Base-by-base conservation (phyloP, 1,140 invertebrate genomes). In the Zaprionus davidi region DNA sequence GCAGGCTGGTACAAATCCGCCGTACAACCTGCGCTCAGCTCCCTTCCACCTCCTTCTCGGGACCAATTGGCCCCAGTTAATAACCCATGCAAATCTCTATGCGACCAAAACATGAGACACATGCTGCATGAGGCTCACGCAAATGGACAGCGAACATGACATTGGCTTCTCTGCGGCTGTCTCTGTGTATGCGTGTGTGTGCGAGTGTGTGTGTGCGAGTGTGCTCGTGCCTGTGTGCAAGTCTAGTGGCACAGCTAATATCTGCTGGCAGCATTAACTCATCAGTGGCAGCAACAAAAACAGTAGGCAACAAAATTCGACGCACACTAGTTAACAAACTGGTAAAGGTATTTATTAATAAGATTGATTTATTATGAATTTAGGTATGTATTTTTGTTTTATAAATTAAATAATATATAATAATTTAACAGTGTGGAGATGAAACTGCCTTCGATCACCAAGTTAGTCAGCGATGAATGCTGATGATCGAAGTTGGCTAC, bases 51-150 rank as follows among this genome's bases (percentile, higher is more conserved):
- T 22, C 11, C 44, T 12, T 1, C 44, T 5, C 44, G 20, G 38
- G 5, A 15, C 24, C 76, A 78, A 77, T 73, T 71, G 66, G 60
- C 63, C 59, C 83, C 71, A 79, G 76, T 76, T 71, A 83, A 88
- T 83, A 87, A 78, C 72, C 80, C 80, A 84, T 87, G 83, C 84
- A 88, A 88, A 88, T 87, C 83, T 84, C 85, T 38, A 60, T 76
- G 68, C 84, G 58, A 71, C 80, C 71, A 65, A 68, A 74, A 87
- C 79, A 79, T 31, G 62, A 44, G 81, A 51, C 59, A 49, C 38
- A 79, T 53, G 62, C 62, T 64, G 46, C 49, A 53, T 53, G 62
- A 64, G 62, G 62, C n/a, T 64, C 51, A 66, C 46, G 22, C 55
- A 58, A 71, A 62, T 53, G 67, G 67, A 68, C 80, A 87, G 71